Base-by-base conservation (phyloP, 2,797 vertebrate species). In the Diplodus sargus region DNA sequence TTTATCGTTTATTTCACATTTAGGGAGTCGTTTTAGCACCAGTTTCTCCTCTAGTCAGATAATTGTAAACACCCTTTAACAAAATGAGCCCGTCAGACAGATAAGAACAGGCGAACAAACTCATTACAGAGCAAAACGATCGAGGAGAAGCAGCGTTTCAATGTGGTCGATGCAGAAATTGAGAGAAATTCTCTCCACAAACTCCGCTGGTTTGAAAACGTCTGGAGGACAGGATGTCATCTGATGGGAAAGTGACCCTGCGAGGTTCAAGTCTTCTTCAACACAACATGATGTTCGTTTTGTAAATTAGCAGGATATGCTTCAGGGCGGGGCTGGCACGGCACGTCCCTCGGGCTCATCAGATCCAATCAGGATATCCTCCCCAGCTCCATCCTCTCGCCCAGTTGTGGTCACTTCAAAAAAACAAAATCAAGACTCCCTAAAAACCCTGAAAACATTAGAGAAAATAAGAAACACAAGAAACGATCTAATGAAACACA, bases 61-160 rank as follows among this genome's bases (percentile, higher is more conserved):
- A 3, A 72, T 56, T 57, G 30, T 70, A 81, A 79, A 64, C 0
- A 0, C 13, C 68, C 30, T 65, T 60, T 42, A 48, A 68, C 56
- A 52, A 45, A 53, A 28, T 12, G 49, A 11, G 7, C 60, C 56
- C 3, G 17, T 58, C 23, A 5, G 68, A 84, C 59, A 47, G 30
- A 82, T 63, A n/a, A 65, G 79, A 71, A 67, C 42, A n/a, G 3
- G 25, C 52, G 12, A 80, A 60, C 17, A 60, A 67, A 79, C 47
- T 25, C 25, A 25, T 16, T 39, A 16, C 43, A 43, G 2, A 57
- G 16, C 9, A 9, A 11, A 17, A 52, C 20, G 34, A 71, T 53
- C 43, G 34, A 72, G 25, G 53, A 60, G 45, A 54, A 47, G 74
- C 47, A 28, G 63, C 64, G 22, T 11, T 53, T 34, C 12, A 23